A percentile compares a stretch with the other conserved stretches of the same genome.
These are phyloP conservation scores for Mallateleia sp. DNA, from an alignment of 2,888 invertebrate genomes.

Conservation along the genomic window DNA sequence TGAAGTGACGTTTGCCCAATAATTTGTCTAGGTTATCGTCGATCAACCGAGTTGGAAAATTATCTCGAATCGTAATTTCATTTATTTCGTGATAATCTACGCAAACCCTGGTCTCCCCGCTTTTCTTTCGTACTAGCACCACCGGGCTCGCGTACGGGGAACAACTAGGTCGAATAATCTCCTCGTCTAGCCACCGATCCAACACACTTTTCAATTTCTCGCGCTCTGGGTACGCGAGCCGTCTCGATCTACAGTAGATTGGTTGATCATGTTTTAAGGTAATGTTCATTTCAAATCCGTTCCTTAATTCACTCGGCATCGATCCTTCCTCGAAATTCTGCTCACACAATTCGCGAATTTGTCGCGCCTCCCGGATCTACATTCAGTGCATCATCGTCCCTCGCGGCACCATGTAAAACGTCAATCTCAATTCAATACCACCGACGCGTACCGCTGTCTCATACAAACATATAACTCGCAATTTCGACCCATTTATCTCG, in stretches of 20 bases:
- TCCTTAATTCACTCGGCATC: not conserved
- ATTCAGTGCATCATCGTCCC: conserved; percentile 40
- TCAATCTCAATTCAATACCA: not conserved
- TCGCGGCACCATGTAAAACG: conserved; percentile 24
- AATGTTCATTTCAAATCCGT: not conserved
- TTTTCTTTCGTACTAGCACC: conserved; percentile 22
- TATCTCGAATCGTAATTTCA: conserved; percentile 26
- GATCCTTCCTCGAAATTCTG: not conserved
- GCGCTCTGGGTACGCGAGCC: not conserved
- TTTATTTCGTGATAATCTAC: conserved; percentile 21
- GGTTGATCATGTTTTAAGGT: conserved; percentile 15
- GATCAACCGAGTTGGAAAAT: conserved; percentile 19
- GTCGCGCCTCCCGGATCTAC: not conserved
- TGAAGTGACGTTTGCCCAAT: conserved; percentile 1
- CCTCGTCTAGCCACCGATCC: conserved; percentile 12
- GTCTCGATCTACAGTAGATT: conserved; percentile 9
- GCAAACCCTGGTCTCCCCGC: conserved; percentile 22
- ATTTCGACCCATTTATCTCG: conserved; percentile 8
- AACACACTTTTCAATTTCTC: not conserved
- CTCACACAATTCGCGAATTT: not conserved
- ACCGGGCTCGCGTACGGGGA: conserved; percentile 30
- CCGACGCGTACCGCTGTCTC: not conserved
- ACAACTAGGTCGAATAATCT: conserved; percentile 20
- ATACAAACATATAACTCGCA: not conserved
- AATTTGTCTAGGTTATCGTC: conserved; percentile 31